These are phyloP conservation scores for Etheostoma spectabile DNA, from an alignment of 2,113 vertebrate species.

Conservation along the genomic window DNA sequence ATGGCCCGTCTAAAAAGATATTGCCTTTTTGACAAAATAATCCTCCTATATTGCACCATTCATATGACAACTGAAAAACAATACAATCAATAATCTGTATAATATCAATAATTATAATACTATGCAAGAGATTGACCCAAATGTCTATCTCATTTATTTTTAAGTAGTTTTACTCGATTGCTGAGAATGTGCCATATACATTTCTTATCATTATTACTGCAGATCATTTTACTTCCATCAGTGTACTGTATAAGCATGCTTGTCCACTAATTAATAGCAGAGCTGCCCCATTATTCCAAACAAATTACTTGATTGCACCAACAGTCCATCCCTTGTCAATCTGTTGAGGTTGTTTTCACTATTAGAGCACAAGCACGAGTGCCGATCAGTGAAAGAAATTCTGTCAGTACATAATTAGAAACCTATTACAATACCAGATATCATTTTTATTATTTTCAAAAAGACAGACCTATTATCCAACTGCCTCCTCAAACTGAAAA, in stretches of 20 bases:
- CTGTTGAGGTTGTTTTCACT: constrained; percentile 8
- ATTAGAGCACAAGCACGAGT: neutral
- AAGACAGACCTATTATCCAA: constrained; percentile 13
- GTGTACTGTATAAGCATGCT: neutral
- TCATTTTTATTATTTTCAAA: constrained; percentile 33
- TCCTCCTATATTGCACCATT: neutral
- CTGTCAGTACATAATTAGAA: constrained; percentile 40
- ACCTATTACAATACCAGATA: constrained; percentile 5
- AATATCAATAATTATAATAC: neutral
- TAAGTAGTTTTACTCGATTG: neutral
- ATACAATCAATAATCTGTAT: too few species aligned
- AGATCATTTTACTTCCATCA: neutral
- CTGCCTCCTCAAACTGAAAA: constrained; percentile 12
- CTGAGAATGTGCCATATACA: neutral
- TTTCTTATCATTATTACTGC: neutral
- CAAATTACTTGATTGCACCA: constrained; percentile 12
- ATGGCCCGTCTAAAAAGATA: neutral
- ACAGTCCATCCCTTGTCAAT: constrained; percentile 14
- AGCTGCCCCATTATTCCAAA: constrained; percentile 9
- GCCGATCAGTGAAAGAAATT: neutral
- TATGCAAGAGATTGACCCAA: neutral
- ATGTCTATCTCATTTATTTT: neutral
- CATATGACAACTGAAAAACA: neutral
- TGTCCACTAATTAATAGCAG: neutral
- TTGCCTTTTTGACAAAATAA: neutral